Percentiles rank a stretch among this genome's conserved stretches.
Evolutionary conservation across 2,113 vertebrate genomes (phyloP).

Genomic region (Misgurnus anguillicaudatus): DNA sequence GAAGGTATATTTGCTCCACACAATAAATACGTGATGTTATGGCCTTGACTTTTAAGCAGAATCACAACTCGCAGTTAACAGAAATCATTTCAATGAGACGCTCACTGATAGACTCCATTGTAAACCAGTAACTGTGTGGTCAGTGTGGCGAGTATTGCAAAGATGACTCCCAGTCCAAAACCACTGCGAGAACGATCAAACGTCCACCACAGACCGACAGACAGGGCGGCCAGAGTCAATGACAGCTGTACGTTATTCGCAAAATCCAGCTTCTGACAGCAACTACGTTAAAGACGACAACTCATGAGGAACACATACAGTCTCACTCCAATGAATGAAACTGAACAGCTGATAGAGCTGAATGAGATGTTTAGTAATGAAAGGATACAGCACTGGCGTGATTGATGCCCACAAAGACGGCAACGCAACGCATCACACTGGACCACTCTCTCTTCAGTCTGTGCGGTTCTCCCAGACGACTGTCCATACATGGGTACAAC

Average conservation of each 20-base stretch:
- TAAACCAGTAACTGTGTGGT: constrained; percentile 92
- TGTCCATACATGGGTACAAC: constrained; percentile 95
- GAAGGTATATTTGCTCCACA: too few relatives aligned
- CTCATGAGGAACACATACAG: background rate
- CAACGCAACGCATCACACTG: constrained; percentile 96
- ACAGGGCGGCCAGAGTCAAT: constrained; percentile 92
- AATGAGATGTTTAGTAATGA: background rate
- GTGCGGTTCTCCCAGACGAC: constrained; percentile 89
- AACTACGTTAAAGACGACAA: constrained; percentile 74
- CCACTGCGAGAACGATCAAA: constrained; percentile 94
- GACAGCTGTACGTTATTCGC: constrained; percentile 95
- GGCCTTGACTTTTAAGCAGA: too few relatives aligned
- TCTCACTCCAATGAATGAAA: background rate
- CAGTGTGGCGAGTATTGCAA: constrained; percentile 87
- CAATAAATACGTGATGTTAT: too few relatives aligned
- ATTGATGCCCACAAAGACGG: constrained; percentile 97
- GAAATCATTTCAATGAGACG: constrained; percentile 44
- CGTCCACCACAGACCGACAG: constrained; percentile 95
- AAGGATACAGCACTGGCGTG: constrained; percentile 98
- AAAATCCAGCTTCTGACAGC: constrained; percentile 92
- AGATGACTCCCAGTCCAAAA: constrained; percentile 88
- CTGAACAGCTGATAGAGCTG: too few relatives aligned
- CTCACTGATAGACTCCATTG: constrained; percentile 95
- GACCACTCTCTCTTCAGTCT: constrained; percentile 98
- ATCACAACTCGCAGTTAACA: too few relatives aligned